Percentiles rank a stretch among this genome's conserved stretches.
Evolutionary conservation across 2,113 vertebrate species (phyloP).

Genomic region (Podilymbus podiceps): DNA sequence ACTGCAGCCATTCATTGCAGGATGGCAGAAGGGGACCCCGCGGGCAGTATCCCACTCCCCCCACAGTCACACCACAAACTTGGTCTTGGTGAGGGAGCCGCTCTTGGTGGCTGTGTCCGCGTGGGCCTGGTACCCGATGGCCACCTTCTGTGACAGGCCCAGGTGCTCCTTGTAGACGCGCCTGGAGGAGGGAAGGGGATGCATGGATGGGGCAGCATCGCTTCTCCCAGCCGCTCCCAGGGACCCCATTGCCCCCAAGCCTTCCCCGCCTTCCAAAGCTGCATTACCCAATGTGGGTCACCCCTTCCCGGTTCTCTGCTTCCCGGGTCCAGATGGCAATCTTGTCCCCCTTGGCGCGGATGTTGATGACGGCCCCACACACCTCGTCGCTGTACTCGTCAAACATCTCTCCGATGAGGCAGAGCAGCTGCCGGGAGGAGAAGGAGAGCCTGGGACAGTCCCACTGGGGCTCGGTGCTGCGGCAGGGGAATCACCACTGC

Average conservation of each 20-base stretch:
- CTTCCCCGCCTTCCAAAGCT: too few species aligned
- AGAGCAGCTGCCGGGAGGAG: slow-evolving; percentile 74
- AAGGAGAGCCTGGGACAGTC: not conserved
- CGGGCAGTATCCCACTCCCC: rapidly evolving
- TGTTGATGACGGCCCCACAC: slow-evolving; percentile 85
- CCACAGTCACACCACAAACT: slow-evolving; percentile 80
- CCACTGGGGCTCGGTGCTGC: rapidly evolving
- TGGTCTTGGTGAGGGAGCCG: slow-evolving; percentile 79
- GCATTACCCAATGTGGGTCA: slow-evolving; percentile 82
- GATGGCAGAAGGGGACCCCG: rapidly evolving
- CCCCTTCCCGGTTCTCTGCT: slow-evolving; percentile 77
- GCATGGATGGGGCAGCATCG: rapidly evolving
- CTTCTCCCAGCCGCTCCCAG: not conserved
- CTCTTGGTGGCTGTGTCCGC: slow-evolving; percentile 86
- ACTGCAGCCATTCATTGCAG: slow-evolving; percentile 18
- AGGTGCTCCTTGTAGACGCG: slow-evolving; percentile 81
- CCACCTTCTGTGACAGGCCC: slow-evolving; percentile 77
- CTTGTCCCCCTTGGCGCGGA: slow-evolving; percentile 86
- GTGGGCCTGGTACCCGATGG: slow-evolving; percentile 85
- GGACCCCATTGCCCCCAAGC: not conserved
- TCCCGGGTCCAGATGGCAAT: slow-evolving; percentile 86
- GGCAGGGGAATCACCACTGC: rapidly evolving
- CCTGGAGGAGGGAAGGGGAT: slow-evolving; percentile 39
- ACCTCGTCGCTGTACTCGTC: slow-evolving; percentile 75
- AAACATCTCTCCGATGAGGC: slow-evolving; percentile 86